Conservation (phyloP, 2,797 vertebrate genomes). For the Microtus californicus region DNA sequence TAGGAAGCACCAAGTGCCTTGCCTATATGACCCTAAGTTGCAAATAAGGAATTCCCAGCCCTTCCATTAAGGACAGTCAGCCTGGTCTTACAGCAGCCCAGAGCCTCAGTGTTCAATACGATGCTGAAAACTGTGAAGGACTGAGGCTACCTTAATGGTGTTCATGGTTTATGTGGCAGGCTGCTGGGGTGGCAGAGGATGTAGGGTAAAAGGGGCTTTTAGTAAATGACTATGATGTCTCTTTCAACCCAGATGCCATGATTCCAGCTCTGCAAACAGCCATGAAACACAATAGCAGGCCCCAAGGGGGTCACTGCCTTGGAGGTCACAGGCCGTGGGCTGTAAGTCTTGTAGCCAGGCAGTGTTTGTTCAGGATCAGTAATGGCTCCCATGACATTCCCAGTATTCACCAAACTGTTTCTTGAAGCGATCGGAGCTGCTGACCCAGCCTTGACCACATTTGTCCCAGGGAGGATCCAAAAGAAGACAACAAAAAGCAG, state of each 20-base stretch:
- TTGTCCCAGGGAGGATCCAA: neutral
- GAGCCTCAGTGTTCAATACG: too few relatives aligned
- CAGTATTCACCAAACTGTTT: neutral
- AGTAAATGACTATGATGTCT: rapidly evolving
- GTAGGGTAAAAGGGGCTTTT: neutral
- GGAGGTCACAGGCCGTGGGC: rapidly evolving
- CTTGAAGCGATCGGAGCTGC: neutral
- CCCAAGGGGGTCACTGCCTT: neutral
- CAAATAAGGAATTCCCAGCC: neutral
- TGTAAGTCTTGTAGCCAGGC: neutral
- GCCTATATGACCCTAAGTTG: neutral
- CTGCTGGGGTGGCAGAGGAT: rapidly evolving
- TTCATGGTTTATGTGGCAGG: rapidly evolving
- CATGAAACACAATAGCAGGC: neutral
- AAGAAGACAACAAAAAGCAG: slow-evolving; percentile 4
- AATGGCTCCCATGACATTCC: neutral
- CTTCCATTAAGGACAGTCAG: neutral
- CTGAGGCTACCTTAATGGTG: rapidly evolving
- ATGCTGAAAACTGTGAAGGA: neutral
- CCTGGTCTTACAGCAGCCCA: neutral
- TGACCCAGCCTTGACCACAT: slow-evolving; percentile 11
- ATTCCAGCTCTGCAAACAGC: neutral
- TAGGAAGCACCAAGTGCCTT: rapidly evolving
- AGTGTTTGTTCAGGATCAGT: neutral
- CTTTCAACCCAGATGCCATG: rapidly evolving